Percentiles rank a stretch among this genome's conserved stretches.
Evolutionary conservation across 2,888 invertebrate genomes (phyloP).

Genomic region (Choreutis nemorana): DNA sequence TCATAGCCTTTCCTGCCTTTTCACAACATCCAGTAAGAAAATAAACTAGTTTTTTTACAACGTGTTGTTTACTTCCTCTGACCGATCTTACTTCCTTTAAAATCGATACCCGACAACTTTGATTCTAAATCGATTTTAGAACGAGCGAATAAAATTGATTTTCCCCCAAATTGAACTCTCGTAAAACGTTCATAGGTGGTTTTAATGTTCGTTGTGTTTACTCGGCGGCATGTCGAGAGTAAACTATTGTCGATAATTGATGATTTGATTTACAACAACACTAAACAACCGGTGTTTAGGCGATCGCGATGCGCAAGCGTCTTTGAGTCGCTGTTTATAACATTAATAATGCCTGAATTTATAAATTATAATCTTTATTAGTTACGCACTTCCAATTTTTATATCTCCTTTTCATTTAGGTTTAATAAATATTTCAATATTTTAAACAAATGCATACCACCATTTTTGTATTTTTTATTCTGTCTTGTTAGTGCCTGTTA

Average conservation of each 20-base stretch:
- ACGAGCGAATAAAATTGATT: constrained; percentile 65
- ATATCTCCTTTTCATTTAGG: too few species aligned
- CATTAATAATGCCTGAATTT: too few species aligned
- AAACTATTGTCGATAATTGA: constrained; percentile 65
- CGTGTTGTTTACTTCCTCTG: constrained; percentile 24
- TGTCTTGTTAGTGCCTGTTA: too few species aligned
- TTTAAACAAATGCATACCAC: too few species aligned
- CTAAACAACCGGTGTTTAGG: constrained; percentile 64
- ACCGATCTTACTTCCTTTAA: constrained; percentile 24
- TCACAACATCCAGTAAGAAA: too few species aligned
- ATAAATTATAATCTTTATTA: too few species aligned
- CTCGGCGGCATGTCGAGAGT: constrained; percentile 62
- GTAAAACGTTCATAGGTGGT: constrained; percentile 59
- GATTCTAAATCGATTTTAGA: constrained; percentile 49
- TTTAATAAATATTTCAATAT: too few species aligned
- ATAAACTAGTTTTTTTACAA: constrained; percentile 25
- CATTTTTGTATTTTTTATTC: too few species aligned
- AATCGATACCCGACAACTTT: constrained; percentile 42
- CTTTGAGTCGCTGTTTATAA: constrained; percentile 56
- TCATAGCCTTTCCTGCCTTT: too few species aligned
- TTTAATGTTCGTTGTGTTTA: constrained; percentile 62
- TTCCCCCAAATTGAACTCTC: constrained; percentile 62
- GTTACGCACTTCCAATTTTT: too few species aligned
- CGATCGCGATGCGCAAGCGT: constrained; percentile 37
- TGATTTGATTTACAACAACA: constrained; percentile 65